Base-by-base conservation (phyloP, 2,797 vertebrate genomes). In the Falco biarmicus region DNA sequence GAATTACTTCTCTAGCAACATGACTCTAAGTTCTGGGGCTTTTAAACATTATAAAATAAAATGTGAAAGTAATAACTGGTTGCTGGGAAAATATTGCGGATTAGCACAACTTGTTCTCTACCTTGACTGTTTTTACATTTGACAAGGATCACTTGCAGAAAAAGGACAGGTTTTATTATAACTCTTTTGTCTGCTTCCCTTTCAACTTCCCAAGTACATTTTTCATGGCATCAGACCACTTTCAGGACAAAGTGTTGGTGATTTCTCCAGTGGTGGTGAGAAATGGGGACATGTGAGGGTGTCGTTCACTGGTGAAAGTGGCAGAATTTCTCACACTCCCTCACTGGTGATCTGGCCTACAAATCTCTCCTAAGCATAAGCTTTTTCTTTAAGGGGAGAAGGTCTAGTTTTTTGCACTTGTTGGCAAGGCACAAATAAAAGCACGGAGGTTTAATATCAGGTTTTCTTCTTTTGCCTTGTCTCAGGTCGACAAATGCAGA, bases 91-190 rank as follows among this genome's bases (percentile, higher is more conserved):
- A 95, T 85, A 92, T 32, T 70, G 66, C 47, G 59, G 78, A 94
- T 90, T 92, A 93, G 95, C 51, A 96, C 95, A 89, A 92, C 66
- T 93, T 96, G 95, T 96, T 95, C 95, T 92, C 88, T 94, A 70
- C 66, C 68, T 95, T 84, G 56, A 32, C 88, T 92, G 84, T 61
- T 95, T 93, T 94, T 87, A 41, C 77, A 89, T 90, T 89, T 96
- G 93, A 96, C 92, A 94, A 90, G 77, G 94, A 94, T 96, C 81
- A 74, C 89, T 95, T 90, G 60, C 92, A 92, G 34, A 41, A 96
- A 89, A 71, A 57, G 65, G 66, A 69, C 76, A 82, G 43, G 47
- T 76, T 96, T 95, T 96, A 76, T 95, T 95, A 86, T 86, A 96
- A 76, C 74, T 93, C 73, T 45, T 88, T 88, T 90, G 74, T 87